phyloP scores from a whole-genome alignment of 2,797 vertebrate species.

The Staurois parvus region DNA sequence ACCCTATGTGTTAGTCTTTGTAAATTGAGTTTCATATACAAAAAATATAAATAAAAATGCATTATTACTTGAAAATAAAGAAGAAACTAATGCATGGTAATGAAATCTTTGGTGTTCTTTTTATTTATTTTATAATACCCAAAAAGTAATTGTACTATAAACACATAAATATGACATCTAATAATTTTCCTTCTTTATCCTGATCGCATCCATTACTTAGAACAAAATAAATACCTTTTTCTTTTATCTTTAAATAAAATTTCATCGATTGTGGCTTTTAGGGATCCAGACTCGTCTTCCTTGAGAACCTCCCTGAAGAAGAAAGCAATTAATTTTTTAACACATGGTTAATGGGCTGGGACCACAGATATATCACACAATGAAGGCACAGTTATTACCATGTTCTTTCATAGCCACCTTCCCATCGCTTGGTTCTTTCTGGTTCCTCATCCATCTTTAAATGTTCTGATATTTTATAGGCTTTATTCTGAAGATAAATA shows the following conservation, averaged over 20 bases:
- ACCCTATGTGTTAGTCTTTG: too few relatives aligned
- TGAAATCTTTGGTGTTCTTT: too few relatives aligned
- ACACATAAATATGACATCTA: too few relatives aligned
- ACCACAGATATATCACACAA: not conserved
- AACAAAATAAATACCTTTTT: conserved; percentile 81
- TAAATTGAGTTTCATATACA: too few relatives aligned
- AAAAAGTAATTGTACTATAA: too few relatives aligned
- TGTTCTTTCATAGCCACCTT: conserved; percentile 96
- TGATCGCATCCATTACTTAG: not conserved
- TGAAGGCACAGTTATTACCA: conserved; percentile 77
- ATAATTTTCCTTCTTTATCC: too few relatives aligned
- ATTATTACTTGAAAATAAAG: too few relatives aligned
- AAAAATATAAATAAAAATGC: too few relatives aligned
- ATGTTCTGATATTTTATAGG: not conserved
- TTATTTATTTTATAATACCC: too few relatives aligned
- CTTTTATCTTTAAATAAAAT: conserved; percentile 95
- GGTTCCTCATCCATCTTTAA: conserved; percentile 93
- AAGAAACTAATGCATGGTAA: too few relatives aligned
- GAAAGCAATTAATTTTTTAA: not conserved
- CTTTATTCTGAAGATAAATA: not conserved
- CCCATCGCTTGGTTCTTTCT: conserved; percentile 94
- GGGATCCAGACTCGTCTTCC: conserved; percentile 95
- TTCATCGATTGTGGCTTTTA: conserved; percentile 94
- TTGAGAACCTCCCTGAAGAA: conserved; percentile 90
- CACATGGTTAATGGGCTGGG: not conserved